phyloP scores from a whole-genome alignment of 2,888 invertebrate species.

The Isoperla grammatica region DNA sequence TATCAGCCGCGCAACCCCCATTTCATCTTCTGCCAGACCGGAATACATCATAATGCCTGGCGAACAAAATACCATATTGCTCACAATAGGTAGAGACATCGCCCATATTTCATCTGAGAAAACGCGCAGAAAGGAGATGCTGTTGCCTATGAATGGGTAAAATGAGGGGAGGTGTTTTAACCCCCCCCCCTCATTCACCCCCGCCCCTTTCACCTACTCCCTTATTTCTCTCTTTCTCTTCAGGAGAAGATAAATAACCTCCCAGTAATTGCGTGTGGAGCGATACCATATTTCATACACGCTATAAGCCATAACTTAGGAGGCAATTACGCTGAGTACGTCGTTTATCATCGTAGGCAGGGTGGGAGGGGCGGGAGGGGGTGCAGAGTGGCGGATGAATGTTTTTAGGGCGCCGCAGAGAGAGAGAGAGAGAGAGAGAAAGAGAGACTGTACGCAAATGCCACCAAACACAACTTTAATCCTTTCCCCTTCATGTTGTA shows the following conservation, averaged over 20 bases:
- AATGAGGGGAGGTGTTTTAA: slow-evolving; percentile 23
- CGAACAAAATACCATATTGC: slow-evolving; percentile 24
- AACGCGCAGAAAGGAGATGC: slow-evolving; percentile 15
- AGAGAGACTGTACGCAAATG: background rate
- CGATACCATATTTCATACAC: slow-evolving; percentile 54
- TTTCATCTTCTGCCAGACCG: slow-evolving; percentile 1
- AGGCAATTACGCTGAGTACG: slow-evolving; percentile 56
- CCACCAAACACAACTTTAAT: background rate
- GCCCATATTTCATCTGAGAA: slow-evolving; percentile 21
- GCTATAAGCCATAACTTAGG: slow-evolving; percentile 54
- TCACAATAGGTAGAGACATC: slow-evolving; percentile 23
- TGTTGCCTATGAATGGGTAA: slow-evolving; percentile 25
- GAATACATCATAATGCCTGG: slow-evolving; percentile 8
- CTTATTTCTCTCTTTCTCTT: slow-evolving; percentile 8
- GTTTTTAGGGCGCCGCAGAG: slow-evolving; percentile 18
- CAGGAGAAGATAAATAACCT: slow-evolving; percentile 48
- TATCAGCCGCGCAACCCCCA: slow-evolving; percentile 13
- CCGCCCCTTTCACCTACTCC: slow-evolving; percentile 13
- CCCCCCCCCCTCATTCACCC: slow-evolving; percentile 9
- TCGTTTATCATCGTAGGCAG: slow-evolving; percentile 49
- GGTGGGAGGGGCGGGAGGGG: slow-evolving; percentile 29
- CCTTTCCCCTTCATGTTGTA: slow-evolving; percentile 1
- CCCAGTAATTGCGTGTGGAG: slow-evolving; percentile 53
- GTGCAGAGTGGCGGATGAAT: slow-evolving; percentile 24
- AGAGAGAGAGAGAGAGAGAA: slow-evolving; percentile 5